These are phyloP conservation scores for Littorina saxatilis DNA, from an alignment of 1,140 invertebrate genomes.

Conservation along the genomic window DNA sequence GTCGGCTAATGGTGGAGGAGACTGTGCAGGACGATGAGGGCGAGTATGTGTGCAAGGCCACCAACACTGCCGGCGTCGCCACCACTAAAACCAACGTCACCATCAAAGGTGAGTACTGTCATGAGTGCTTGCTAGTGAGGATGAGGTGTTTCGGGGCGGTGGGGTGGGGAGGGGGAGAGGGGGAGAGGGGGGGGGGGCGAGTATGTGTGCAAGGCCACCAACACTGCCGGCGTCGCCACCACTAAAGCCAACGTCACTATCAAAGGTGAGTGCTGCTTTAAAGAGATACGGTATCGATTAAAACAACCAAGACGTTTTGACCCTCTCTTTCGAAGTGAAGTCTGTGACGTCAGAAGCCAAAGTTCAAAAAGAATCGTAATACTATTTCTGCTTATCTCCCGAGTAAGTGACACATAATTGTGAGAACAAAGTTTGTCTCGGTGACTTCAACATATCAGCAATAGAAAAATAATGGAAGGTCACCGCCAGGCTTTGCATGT, in stretches of 20 bases:
- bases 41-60: slow-evolving; percentile 94
- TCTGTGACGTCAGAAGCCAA: no score
- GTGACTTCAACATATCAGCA: no score
- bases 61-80: slow-evolving; percentile 90
- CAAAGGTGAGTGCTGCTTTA: no score
- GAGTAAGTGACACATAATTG: no score
- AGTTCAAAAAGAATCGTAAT: no score
- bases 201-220: slow-evolving; percentile 94
- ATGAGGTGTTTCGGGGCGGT: not conserved
- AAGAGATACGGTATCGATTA: no score
- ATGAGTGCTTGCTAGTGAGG: slow-evolving; percentile 7
- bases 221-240: slow-evolving; percentile 87
- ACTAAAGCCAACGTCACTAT: slow-evolving; percentile 64
- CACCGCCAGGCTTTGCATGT: no score
- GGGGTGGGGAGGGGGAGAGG: not conserved
- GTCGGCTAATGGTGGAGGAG: slow-evolving; percentile 90
- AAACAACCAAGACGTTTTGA: no score
- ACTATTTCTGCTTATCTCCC: no score
- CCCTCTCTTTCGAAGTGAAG: no score
- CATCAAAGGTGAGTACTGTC: slow-evolving; percentile 69
- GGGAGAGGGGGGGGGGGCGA: slow-evolving; percentile 82
- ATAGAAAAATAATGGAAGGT: no score
- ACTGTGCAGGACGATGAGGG: slow-evolving; percentile 95
- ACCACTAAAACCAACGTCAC: slow-evolving; percentile 62
- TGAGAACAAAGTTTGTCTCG: no score